Percentiles rank a stretch among this genome's conserved stretches.
Evolutionary conservation across 1,140 invertebrate species (phyloP).

Genomic region (Schlechtendalia chinensis): DNA sequence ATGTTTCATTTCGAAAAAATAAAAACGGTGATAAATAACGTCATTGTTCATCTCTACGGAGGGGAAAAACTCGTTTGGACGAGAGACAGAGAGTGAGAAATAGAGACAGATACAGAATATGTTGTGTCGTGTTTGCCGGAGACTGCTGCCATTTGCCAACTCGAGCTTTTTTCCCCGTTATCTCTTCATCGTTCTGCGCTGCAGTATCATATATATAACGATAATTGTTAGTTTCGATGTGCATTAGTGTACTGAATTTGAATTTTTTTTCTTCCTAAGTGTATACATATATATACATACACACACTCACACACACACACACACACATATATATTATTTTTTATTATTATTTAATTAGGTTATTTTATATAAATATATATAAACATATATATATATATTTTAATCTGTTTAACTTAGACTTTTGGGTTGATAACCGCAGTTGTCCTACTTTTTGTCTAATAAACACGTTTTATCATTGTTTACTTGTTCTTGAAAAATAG

Average conservation of each 20-base stretch:
- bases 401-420: conserved; percentile 44
- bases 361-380: background rate
- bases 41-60: background rate
- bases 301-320: too few species aligned
- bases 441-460: conserved; percentile 48
- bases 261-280: conserved; percentile 20
- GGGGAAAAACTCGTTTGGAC: background rate
- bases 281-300: conserved; percentile 10
- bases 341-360: conserved; percentile 22
- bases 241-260: conserved; percentile 26
- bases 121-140: background rate
- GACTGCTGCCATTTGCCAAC: background rate
- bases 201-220: conserved; percentile 17
- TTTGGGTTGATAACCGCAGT: conserved; percentile 38
- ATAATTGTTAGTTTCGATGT: conserved; percentile 35
- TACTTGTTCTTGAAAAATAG: conserved; percentile 8
- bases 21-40: background rate
- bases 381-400: background rate
- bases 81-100: too few species aligned
- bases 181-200: background rate
- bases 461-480: conserved; percentile 49
- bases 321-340: background rate
- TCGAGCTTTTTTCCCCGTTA: background rate
- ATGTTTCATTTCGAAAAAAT: background rate
- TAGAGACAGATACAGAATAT: too few species aligned